Evolutionary conservation across 92 coral and sea anemone genomes (phyloP), one percentile per base, ranked within the genome.

Genomic region (Epizoanthus rinbou): DNA sequence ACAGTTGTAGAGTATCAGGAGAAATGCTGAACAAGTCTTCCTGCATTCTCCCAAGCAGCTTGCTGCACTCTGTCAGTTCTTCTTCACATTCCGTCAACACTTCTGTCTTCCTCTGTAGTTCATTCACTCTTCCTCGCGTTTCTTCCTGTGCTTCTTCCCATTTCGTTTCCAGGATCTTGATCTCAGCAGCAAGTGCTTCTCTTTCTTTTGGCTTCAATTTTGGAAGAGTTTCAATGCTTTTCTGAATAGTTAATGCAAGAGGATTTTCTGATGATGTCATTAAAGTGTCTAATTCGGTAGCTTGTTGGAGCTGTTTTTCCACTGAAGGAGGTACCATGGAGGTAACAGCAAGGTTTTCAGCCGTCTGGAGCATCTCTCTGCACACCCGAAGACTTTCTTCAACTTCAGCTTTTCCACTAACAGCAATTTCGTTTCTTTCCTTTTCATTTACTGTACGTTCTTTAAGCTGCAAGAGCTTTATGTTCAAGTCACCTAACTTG

Each of bases 121-220:
- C 75, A 33, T 83, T 85, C 23, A 91, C 82, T 58, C 81, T 89
- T 5, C 39, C 76, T 47, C 72, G 81, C 6, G 85, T 86, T 57
- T 87, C 90, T 78, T 85, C 89, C 57, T 89, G 91, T 3, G 90
- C 92, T 64, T 64, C 87, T 16, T 87, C 92, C 88, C 92, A 90
- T n/a, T 84, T 70, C 13, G 82, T 68, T 63, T 83, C 80, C n/a
- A 94, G 62, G 4, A 80, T 74, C 25, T 75, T 83, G 43, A 87
- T 71, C 78, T 89, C 90, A 50, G 65, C 67, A 76, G 86, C 75
- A 22, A 92, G 78, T 3, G 75, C 92, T 21, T 84, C 85, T 68
- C 87, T 92, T 72, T 94, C 94, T 33, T 58, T 74, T 14, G 83
- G 89, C 73, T 86, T 90, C 57, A 94, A 76, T 33, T 83, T 89